Conservation (phyloP, 1,140 invertebrate genomes). For the Zaprionus tsacasi region DNA sequence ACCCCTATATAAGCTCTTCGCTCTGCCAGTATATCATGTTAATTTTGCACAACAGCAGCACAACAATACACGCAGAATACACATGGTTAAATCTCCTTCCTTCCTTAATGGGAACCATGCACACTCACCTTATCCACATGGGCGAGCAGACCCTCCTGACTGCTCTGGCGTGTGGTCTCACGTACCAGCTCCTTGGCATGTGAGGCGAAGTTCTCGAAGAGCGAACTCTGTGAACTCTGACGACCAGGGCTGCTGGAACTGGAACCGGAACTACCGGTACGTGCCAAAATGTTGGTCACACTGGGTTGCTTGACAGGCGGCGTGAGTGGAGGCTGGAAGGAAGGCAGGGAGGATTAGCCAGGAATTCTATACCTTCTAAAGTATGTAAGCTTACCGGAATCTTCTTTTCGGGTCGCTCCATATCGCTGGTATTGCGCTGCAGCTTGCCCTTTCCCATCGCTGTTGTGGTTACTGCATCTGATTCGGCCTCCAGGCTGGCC, state of each 20-base stretch:
- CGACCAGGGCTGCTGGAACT: slow-evolving; percentile 85
- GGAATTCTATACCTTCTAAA: not conserved
- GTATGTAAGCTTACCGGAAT: slow-evolving; percentile 58
- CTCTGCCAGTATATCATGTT: not conserved
- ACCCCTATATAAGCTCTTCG: not conserved
- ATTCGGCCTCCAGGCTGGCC: slow-evolving; percentile 71
- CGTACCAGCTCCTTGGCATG: slow-evolving; percentile 94
- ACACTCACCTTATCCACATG: slow-evolving; percentile 93
- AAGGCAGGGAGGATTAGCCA: not conserved
- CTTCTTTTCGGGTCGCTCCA: slow-evolving; percentile 70
- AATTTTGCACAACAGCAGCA: slow-evolving; percentile 52
- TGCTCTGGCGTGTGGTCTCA: slow-evolving; percentile 93
- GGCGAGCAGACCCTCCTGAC: slow-evolving; percentile 94
- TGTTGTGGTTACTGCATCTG: slow-evolving; percentile 37
- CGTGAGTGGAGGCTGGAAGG: slow-evolving; percentile 83
- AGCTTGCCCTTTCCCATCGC: slow-evolving; percentile 37
- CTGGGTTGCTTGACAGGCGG: slow-evolving; percentile 87
- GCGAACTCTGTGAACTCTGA: slow-evolving; percentile 91
- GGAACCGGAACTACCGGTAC: slow-evolving; percentile 88
- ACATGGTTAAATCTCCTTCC: not conserved
- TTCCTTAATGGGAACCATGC: not conserved
- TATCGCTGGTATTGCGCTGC: slow-evolving; percentile 61
- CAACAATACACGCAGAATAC: slow-evolving; percentile 48
- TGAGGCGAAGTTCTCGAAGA: slow-evolving; percentile 93
- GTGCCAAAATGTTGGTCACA: slow-evolving; percentile 87